Evolutionary conservation across 2,113 vertebrate species (phyloP).

Genomic region (Brachyhypopomus occidentalis): DNA sequence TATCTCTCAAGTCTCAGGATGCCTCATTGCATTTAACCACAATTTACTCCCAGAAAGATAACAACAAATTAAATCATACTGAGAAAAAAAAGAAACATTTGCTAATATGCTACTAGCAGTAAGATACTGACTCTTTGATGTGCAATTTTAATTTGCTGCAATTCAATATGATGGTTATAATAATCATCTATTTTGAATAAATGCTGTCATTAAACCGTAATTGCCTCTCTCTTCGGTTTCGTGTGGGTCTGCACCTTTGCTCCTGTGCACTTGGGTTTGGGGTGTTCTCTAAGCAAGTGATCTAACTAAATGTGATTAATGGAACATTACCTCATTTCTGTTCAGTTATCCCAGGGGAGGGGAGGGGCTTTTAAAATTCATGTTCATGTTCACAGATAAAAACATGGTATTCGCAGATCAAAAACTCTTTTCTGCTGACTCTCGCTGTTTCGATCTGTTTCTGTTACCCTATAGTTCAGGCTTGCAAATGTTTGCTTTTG

Average conservation of each 20-base stretch:
- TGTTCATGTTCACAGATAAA: neutral
- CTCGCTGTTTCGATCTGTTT: neutral
- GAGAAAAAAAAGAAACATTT: conserved; percentile 6
- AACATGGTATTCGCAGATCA: neutral
- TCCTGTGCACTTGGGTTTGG: conserved; percentile 36
- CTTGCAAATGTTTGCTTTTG: neutral
- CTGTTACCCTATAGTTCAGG: neutral
- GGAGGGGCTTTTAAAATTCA: conserved; percentile 21
- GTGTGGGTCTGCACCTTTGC: conserved; percentile 49
- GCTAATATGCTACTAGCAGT: conserved; percentile 26
- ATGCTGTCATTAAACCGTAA: conserved; percentile 54
- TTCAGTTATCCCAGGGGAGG: conserved; percentile 33
- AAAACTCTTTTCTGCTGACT: neutral
- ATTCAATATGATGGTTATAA: conserved; percentile 37
- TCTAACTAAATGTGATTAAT: conserved; percentile 60
- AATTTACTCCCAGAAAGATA: conserved; percentile 23
- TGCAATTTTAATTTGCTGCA: conserved; percentile 41
- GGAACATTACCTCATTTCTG: conserved; percentile 43
- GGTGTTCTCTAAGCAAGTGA: conserved; percentile 47
- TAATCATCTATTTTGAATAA: conserved; percentile 50
- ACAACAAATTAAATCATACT: conserved; percentile 41
- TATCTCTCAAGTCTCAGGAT: conserved; percentile 16
- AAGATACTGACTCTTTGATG: conserved; percentile 35
- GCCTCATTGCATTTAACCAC: conserved; percentile 34
- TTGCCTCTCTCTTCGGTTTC: conserved; percentile 40